These are phyloP conservation scores for Mirza zaza DNA, from an alignment of 2,113 vertebrate genomes.

Conservation along the genomic window DNA sequence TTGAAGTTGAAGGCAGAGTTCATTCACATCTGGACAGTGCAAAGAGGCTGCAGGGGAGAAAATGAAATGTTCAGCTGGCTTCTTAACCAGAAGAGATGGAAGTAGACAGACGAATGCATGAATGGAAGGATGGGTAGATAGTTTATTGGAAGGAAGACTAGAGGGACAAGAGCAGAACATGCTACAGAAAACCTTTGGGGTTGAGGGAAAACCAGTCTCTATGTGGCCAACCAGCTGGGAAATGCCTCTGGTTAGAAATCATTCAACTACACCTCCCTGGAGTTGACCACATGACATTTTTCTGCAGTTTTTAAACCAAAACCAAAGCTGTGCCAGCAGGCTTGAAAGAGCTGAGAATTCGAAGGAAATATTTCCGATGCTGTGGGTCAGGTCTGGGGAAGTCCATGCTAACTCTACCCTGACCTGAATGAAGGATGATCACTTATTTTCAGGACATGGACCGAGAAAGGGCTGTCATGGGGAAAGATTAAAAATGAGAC, in stretches of 20 bases:
- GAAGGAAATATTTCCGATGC: conserved; percentile 17
- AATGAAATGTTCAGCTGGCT: not conserved
- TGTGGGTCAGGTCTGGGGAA: not conserved
- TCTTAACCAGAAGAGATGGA: not conserved
- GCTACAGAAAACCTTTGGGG: not conserved
- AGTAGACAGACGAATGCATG: not conserved
- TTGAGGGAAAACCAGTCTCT: not conserved
- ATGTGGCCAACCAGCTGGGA: not conserved
- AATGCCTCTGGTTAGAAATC: conserved; percentile 16
- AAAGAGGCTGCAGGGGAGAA: not conserved
- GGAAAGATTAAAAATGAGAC: conserved; percentile 60
- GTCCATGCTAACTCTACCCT: conserved; percentile 41
- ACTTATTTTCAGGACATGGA: conserved; percentile 57
- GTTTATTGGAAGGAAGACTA: not conserved
- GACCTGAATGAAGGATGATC: conserved; percentile 38
- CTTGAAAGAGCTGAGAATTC: not conserved
- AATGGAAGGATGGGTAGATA: too few species aligned
- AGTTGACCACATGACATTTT: not conserved
- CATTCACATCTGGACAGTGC: not conserved
- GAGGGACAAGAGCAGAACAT: not conserved
- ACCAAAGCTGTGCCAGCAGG: not conserved
- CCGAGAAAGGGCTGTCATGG: conserved; percentile 29
- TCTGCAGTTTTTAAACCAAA: conserved; percentile 31
- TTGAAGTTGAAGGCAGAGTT: not conserved
- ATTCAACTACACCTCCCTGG: not conserved